Base-by-base conservation (phyloP, 92 coral and sea anemone species). In the Palythoa grandis region DNA sequence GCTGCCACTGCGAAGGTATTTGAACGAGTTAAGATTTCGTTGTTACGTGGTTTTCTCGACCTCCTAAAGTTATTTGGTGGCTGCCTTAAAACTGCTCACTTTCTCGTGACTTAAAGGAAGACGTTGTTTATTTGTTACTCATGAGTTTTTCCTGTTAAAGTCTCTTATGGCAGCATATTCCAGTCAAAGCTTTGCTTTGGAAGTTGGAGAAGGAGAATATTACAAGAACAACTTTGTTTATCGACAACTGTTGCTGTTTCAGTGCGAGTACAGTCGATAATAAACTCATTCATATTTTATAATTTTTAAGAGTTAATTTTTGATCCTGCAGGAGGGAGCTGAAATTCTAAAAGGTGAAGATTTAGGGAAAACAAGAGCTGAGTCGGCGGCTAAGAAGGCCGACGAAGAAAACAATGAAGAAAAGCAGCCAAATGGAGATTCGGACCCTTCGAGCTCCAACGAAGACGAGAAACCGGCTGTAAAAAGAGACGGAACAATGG, bases 361-460 rank as follows among this genome's bases (percentile, higher is more conserved):
- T 48, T 87, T 93, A 50, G 98, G 98, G 7, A 96, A 96, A 88
- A 96, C 98, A 16, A 91, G 98, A 83, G 93, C 94, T 20, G 96
- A 92, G 86, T 92, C 98, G 22, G 95, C 94, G 43, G 88, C 92
- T 79, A 94, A 94, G 70, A 88, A 93, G 71, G 85, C 75, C 0
- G 95, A 83, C 52, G 98, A 93, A 38, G 85, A 88, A 7, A 89
- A 83, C 74, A 91, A 84, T 23, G 88, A 92, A 72, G 92, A 88
- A 70, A 78, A 88, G 24, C 70, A 73, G 15, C 78, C 88, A 9
- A 89, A 83, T 24, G 88, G 89, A 48, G 84, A 89, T 74, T 89
- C 86, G 12, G 91, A 87, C 22, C 75, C 73, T 35, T 89, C 85
- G 39, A 92, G 73, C 47, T 57, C 84, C 35, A 91, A 88, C 47